Evolutionary conservation across 2,113 vertebrate genomes (phyloP).

Genomic region (Rafetus swinhoei): DNA sequence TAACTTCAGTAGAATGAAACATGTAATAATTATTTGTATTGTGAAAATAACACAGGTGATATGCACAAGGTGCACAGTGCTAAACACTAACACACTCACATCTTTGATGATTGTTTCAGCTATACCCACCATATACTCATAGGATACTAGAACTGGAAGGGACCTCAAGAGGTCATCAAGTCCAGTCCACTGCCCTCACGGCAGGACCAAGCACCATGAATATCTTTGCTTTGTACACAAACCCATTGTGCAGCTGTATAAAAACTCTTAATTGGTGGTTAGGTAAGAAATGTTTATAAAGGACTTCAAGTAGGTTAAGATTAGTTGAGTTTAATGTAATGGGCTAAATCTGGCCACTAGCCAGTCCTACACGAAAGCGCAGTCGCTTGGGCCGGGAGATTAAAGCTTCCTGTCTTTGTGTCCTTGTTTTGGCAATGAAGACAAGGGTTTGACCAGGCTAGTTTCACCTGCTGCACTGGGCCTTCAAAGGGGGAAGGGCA

Average conservation of each 20-base stretch:
- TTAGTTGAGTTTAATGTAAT: background rate
- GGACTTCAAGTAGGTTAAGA: background rate
- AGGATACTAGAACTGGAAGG: too few species aligned
- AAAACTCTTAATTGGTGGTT: background rate
- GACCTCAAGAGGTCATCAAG: too few species aligned
- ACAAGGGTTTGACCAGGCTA: background rate
- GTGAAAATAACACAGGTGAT: background rate
- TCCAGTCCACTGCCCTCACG: too few species aligned
- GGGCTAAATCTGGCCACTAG: background rate
- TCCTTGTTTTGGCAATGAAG: background rate
- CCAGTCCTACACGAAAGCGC: background rate
- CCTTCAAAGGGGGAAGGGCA: background rate
- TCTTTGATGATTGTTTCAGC: conserved; percentile 1
- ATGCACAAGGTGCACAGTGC: background rate
- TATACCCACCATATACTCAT: background rate
- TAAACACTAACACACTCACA: background rate
- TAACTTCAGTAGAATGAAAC: background rate
- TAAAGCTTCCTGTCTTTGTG: background rate
- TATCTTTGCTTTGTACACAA: conserved; percentile 13
- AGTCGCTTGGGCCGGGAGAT: rapidly evolving
- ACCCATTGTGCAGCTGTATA: rapidly evolving
- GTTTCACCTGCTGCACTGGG: rapidly evolving
- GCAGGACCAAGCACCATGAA: background rate
- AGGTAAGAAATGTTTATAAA: background rate
- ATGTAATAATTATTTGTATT: background rate